These are phyloP conservation scores for Camponotus vicinus DNA, from an alignment of 1,140 invertebrate species.

Conservation along the genomic window DNA sequence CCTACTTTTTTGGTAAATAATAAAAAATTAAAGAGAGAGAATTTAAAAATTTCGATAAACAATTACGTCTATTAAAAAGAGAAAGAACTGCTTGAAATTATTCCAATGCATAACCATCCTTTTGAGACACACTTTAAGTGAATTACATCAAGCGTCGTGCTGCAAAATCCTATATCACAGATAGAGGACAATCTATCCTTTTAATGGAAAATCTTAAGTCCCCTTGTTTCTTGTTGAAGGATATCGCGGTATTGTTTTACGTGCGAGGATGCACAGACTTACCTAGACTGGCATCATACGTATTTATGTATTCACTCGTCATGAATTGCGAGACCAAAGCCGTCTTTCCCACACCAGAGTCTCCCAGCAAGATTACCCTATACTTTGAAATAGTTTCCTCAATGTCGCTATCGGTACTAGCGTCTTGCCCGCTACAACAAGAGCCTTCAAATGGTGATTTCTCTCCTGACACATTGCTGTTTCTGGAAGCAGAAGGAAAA, in stretches of 20 bases:
- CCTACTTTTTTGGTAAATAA: background rate
- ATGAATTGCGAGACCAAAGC: constrained; percentile 96
- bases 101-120: background rate
- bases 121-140: background rate
- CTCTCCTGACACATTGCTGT: constrained; percentile 90
- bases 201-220: constrained; percentile 16
- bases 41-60: background rate
- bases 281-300: constrained; percentile 95
- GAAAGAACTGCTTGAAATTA: background rate
- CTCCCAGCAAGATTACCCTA: constrained; percentile 93
- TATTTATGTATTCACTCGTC: constrained; percentile 97
- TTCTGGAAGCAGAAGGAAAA: constrained; percentile 75
- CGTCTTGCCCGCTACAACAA: constrained; percentile 91
- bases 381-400: constrained; percentile 89
- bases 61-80: background rate
- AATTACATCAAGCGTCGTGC: background rate
- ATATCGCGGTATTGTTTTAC: background rate
- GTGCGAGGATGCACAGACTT: constrained; percentile 79
- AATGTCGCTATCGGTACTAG: constrained; percentile 87
- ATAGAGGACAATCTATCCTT: background rate
- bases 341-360: constrained; percentile 95
- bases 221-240: background rate
- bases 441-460: constrained; percentile 94
- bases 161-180: background rate
- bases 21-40: background rate